Conservation (phyloP, 2,888 invertebrate species). For the Desoria tigrina region DNA sequence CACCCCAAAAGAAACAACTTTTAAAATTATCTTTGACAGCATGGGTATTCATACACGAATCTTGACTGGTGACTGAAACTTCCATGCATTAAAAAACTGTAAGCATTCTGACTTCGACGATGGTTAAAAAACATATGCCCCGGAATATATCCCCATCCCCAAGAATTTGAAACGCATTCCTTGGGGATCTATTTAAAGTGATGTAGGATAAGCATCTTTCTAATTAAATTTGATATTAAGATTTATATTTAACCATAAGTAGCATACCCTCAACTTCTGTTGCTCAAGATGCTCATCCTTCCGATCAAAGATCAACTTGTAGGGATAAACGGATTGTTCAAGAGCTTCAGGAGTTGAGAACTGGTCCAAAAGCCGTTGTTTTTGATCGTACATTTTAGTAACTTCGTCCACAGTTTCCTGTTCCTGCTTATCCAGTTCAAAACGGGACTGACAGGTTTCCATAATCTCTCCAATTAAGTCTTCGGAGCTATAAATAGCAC, state of each 20-base stretch:
- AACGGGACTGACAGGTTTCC: conserved; percentile 33
- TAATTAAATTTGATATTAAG: too few species aligned
- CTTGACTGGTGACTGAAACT: too few species aligned
- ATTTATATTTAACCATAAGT: background rate
- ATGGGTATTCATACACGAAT: too few species aligned
- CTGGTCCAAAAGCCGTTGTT: conserved; percentile 11
- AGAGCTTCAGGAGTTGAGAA: conserved; percentile 27
- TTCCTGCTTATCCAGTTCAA: conserved; percentile 24
- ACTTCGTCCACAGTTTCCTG: conserved; percentile 24
- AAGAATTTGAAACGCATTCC: too few species aligned
- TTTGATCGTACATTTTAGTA: conserved; percentile 20
- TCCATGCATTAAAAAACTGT: too few species aligned
- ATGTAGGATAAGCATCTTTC: too few species aligned
- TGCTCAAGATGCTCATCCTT: conserved; percentile 28
- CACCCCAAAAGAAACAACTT: too few species aligned
- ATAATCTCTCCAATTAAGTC: conserved; percentile 31
- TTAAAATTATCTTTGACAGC: too few species aligned
- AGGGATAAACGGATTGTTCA: conserved; percentile 23
- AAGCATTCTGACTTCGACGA: too few species aligned
- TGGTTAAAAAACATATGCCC: too few species aligned
- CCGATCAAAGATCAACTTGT: conserved; percentile 23
- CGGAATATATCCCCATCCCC: too few species aligned
- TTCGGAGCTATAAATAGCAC: conserved; percentile 20
- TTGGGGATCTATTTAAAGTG: too few species aligned
- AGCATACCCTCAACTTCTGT: conserved; percentile 24